Evolutionary conservation across 2,113 vertebrate genomes (phyloP).

Genomic region (Alouatta palliata): DNA sequence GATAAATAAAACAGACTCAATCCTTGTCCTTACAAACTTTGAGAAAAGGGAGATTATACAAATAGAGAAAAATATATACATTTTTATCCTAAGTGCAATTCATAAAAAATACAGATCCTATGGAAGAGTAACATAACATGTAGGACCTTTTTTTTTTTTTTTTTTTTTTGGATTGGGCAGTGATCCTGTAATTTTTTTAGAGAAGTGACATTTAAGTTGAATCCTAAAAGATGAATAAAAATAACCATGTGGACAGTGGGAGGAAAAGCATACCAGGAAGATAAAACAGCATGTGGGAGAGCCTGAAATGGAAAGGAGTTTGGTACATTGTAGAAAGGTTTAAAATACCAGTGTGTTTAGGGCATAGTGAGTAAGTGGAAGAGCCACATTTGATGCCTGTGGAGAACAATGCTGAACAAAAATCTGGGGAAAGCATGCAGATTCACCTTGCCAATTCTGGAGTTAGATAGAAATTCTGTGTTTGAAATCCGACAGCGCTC

Average conservation of each 20-base stretch:
- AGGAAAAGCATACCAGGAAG: conserved; percentile 27
- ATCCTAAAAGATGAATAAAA: background rate
- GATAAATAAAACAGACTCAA: background rate
- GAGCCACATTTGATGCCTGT: background rate
- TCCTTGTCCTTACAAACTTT: background rate
- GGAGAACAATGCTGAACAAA: background rate
- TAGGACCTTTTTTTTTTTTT: background rate
- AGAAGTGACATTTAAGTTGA: conserved; percentile 38
- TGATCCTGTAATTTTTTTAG: background rate
- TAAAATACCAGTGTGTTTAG: conserved; percentile 17
- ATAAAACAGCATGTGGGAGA: conserved; percentile 42
- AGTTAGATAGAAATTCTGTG: background rate
- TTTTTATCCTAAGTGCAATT: background rate
- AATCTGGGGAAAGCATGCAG: background rate
- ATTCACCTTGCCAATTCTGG: background rate
- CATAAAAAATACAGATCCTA: background rate
- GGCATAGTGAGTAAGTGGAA: background rate
- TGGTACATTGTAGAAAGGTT: background rate
- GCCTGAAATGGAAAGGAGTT: conserved; percentile 26
- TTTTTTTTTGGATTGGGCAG: background rate
- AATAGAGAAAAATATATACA: background rate
- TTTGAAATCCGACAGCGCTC: background rate
- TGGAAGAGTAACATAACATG: background rate
- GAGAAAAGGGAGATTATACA: background rate
- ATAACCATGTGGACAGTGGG: conserved; percentile 62